Evolutionary conservation across 2,113 vertebrate genomes (phyloP).

Genomic region (Acinonyx jubatus): DNA sequence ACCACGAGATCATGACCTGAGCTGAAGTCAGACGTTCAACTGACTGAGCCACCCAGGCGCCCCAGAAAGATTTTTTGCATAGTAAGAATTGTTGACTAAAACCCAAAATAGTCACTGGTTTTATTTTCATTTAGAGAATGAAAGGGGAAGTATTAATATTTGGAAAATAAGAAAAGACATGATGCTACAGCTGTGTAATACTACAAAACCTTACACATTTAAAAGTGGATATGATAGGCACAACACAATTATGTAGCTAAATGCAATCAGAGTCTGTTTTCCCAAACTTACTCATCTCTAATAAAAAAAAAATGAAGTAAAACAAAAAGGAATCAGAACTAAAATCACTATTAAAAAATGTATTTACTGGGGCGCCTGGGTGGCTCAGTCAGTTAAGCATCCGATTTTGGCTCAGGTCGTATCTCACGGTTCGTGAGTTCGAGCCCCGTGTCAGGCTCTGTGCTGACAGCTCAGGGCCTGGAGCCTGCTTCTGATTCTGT

Average conservation of each 20-base stretch:
- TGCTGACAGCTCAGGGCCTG: too few species aligned
- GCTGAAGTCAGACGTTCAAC: too few species aligned
- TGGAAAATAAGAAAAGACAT: conserved; percentile 20
- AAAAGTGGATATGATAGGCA: not conserved
- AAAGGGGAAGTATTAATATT: not conserved
- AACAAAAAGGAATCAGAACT: not conserved
- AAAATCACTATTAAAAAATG: not conserved
- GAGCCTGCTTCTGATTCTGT: too few species aligned
- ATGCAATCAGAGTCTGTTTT: not conserved
- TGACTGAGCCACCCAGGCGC: too few species aligned
- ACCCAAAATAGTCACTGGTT: not conserved
- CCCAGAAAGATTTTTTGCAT: not conserved
- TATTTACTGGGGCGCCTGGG: too few species aligned
- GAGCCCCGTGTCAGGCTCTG: too few species aligned
- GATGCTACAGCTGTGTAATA: not conserved
- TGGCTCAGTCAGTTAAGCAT: too few species aligned
- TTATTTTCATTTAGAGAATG: conserved; percentile 47
- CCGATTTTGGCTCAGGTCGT: too few species aligned
- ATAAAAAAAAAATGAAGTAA: not conserved
- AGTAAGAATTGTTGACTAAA: conserved; percentile 23
- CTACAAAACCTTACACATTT: not conserved
- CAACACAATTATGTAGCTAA: not conserved
- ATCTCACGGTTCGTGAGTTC: too few species aligned
- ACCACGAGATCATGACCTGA: too few species aligned
- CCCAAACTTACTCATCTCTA: not conserved